phyloP scores from a whole-genome alignment of 2,113 vertebrate species.

The Larimichthys crocea region DNA sequence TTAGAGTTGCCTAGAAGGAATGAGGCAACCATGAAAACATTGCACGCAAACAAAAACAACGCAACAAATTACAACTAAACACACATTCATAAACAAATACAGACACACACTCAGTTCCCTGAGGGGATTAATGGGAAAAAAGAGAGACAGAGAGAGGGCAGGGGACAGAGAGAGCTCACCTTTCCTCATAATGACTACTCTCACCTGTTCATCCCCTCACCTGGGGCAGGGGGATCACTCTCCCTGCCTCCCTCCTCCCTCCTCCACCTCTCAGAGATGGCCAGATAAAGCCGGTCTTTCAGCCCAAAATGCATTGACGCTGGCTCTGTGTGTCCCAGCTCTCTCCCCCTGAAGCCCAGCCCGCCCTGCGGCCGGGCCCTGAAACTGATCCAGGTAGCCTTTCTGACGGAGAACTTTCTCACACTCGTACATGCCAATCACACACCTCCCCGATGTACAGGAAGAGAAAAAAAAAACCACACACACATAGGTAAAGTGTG shows the following conservation, averaged over 20 bases:
- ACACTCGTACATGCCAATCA: slow-evolving; percentile 81
- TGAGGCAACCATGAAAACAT: slow-evolving; percentile 31
- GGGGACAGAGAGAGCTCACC: slow-evolving; percentile 77
- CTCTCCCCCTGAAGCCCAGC: slow-evolving; percentile 32
- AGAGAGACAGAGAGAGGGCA: slow-evolving; percentile 55
- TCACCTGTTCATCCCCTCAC: slow-evolving; percentile 86
- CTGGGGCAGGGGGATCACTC: slow-evolving; percentile 81
- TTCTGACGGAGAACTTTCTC: slow-evolving; percentile 81
- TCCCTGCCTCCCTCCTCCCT: not conserved
- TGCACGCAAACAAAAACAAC: slow-evolving; percentile 33
- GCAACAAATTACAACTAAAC: slow-evolving; percentile 46
- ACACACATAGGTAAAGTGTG: slow-evolving; percentile 41
- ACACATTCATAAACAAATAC: slow-evolving; percentile 47
- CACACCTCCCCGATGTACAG: slow-evolving; percentile 49
- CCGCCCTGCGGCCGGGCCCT: slow-evolving; percentile 72
- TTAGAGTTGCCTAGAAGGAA: slow-evolving; percentile 3
- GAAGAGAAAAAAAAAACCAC: slow-evolving; percentile 22
- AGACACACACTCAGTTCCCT: slow-evolving; percentile 58
- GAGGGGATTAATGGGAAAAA: slow-evolving; percentile 63
- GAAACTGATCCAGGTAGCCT: slow-evolving; percentile 82
- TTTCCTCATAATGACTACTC: slow-evolving; percentile 83
- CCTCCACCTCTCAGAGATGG: slow-evolving; percentile 66
- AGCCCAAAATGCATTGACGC: slow-evolving; percentile 66
- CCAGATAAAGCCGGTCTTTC: slow-evolving; percentile 82
- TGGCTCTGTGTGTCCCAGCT: slow-evolving; percentile 36